These are phyloP conservation scores for Cremastinae sp. DNA, from an alignment of 2,888 invertebrate species.

Conservation along the genomic window DNA sequence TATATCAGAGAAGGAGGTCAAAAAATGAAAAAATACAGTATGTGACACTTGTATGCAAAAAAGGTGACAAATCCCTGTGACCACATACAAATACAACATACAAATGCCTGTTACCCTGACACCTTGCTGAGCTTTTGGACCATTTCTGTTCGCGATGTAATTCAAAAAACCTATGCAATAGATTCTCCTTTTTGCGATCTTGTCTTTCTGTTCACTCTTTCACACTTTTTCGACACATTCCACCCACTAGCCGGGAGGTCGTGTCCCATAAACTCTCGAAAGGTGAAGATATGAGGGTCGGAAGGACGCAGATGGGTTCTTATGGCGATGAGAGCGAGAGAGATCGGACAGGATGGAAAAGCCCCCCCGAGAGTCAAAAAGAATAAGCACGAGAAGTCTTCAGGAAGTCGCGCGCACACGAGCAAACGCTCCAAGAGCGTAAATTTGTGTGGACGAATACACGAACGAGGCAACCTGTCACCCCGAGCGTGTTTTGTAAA, in stretches of 20 bases:
- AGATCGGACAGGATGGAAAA: slow-evolving; percentile 5
- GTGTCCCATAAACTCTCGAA: slow-evolving; percentile 47
- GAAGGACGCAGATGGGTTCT: slow-evolving; percentile 16
- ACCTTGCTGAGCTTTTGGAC: too few relatives aligned
- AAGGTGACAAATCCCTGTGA: too few relatives aligned
- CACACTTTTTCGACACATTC: slow-evolving; percentile 31
- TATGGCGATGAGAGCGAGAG: not conserved
- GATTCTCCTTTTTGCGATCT: slow-evolving; percentile 29
- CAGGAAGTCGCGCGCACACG: slow-evolving; percentile 41
- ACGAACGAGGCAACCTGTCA: slow-evolving; percentile 53
- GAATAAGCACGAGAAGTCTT: slow-evolving; percentile 28
- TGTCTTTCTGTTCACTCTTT: slow-evolving; percentile 26
- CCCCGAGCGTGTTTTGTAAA: slow-evolving; percentile 62
- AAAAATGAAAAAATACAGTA: too few relatives aligned
- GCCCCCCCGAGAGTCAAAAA: slow-evolving; percentile 4
- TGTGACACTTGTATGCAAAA: slow-evolving; percentile 44
- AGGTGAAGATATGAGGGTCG: slow-evolving; percentile 1
- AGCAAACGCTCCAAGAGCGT: slow-evolving; percentile 2
- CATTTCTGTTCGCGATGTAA: slow-evolving; percentile 6
- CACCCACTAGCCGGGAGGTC: slow-evolving; percentile 63
- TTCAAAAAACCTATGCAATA: slow-evolving; percentile 5
- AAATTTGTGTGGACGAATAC: not conserved
- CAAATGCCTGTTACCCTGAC: not conserved
- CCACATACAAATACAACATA: too few relatives aligned
- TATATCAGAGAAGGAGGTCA: too few relatives aligned